Conservation (phyloP, 2,113 vertebrate genomes). For the Gnathonemus longibarbis region DNA sequence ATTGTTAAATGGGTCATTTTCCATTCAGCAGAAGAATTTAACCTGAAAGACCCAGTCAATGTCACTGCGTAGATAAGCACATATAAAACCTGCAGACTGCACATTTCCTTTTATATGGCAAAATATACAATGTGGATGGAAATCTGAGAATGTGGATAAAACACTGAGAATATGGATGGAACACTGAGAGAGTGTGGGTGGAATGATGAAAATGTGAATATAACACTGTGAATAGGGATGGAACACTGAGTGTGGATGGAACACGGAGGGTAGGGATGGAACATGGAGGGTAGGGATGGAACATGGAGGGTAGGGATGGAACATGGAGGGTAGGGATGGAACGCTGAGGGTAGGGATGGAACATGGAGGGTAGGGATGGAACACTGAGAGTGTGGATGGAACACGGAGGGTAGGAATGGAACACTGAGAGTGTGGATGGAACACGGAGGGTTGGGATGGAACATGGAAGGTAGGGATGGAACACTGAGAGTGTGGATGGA, state of each 20-base stretch:
- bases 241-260: not conserved
- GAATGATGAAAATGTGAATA: not conserved
- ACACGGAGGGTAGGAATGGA: not conserved
- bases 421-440: not conserved
- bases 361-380: not conserved
- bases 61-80: not conserved
- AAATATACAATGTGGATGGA: not conserved
- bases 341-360: not conserved
- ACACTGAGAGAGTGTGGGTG: not conserved
- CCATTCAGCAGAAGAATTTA: not conserved
- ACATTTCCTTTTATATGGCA: not conserved
- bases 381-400: not conserved
- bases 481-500: not conserved
- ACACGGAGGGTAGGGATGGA: not conserved
- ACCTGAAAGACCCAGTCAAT: not conserved
- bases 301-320: not conserved
- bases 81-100: not conserved
- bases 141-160: not conserved
- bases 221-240: not conserved
- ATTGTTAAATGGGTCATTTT: constrained; percentile 1
- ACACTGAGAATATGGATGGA: not conserved
- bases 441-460: not conserved
- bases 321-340: not conserved
- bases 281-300: not conserved
- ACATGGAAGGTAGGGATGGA: not conserved